Base-by-base conservation (phyloP, 2,888 invertebrate species). In the Xestia c-nigrum region DNA sequence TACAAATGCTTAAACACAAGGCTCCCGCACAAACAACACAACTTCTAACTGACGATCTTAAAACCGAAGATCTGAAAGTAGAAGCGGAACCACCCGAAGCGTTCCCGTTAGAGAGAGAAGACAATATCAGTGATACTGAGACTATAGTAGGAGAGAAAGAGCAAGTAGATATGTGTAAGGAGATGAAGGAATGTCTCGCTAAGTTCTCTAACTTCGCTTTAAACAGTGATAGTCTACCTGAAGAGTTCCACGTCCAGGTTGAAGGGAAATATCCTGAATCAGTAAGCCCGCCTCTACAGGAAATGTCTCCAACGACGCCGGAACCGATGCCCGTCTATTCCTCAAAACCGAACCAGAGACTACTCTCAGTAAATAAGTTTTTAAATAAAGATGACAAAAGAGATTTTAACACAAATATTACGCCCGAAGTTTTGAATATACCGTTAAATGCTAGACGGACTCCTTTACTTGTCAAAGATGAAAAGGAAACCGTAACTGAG, bases 221-320 rank as follows among this genome's bases (percentile, higher is more conserved):
- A 0, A 93, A 91, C 63, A 91, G 85, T 43, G 89, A 92, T 2
- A 91, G 82, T 73, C 31, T 88, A 0, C 88, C 88, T 3, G 89
- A 90, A 7, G 90, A 92, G 3, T 89, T 86, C 16, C 80, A 85
- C 0, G 85, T 85, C 0, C 90, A 91, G 3, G 72, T 80, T 0
- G 89, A 86, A 9, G 68, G 73, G 0, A 94, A 94, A n/a, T 94
- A 93, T 65, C 95, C 96, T 0, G 96, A 96, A 3, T 93, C 96
- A 0, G 92, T 95, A 0, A 96, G 96, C 74, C 96, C 97, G 0
- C 97, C 96, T 1, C 70, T 97, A 0, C 96, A 96, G 70, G 95
- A 96, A 72, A 93, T 94, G 92, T 96, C 96, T 0, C 97, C 97
- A 0, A 95, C 95, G 0, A 93, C 93, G 0, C 90, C 94, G 0